A percentile compares a stretch with the other conserved stretches of the same genome.
Evolutionary conservation across 2,113 vertebrate genomes (phyloP).

Genomic region (Phylloscopus whistleri): DNA sequence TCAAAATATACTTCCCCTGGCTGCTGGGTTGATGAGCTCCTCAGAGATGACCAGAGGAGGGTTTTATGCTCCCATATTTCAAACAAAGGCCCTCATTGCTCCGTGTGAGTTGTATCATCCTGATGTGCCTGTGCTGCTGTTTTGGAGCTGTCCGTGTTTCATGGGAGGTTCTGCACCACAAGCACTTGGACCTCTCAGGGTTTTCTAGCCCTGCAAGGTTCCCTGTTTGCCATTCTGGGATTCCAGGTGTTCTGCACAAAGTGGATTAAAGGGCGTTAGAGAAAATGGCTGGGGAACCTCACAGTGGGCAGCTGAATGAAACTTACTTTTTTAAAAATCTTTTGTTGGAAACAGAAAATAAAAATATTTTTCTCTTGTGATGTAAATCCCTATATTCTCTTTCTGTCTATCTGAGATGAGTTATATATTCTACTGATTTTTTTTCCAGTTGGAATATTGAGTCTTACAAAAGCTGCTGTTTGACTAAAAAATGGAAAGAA

Average conservation of each 20-base stretch:
- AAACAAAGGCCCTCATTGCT: neutral
- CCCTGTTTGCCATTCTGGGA: neutral
- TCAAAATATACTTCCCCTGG: neutral
- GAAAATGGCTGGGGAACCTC: slow-evolving; percentile 16
- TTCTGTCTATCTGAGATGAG: neutral
- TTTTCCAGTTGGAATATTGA: neutral
- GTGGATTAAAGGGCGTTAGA: slow-evolving; percentile 23
- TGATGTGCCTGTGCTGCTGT: neutral
- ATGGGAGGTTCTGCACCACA: neutral
- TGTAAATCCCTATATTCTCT: neutral
- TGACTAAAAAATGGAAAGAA: neutral
- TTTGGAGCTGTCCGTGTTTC: neutral
- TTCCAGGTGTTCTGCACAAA: slow-evolving; percentile 19
- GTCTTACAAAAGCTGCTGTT: neutral
- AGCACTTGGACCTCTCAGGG: neutral
- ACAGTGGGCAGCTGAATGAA: neutral
- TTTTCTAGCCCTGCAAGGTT: neutral
- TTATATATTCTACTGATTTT: neutral
- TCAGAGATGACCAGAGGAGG: neutral
- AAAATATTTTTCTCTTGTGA: neutral
- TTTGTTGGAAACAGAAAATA: neutral
- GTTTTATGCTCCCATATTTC: neutral
- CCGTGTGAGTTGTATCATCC: neutral
- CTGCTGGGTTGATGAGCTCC: neutral
- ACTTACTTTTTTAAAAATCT: slow-evolving; percentile 9